Percentiles rank a stretch among this genome's conserved stretches.
These are phyloP conservation scores for Eriocheir sinensis DNA, from an alignment of 1,140 invertebrate genomes.

Conservation along the genomic window DNA sequence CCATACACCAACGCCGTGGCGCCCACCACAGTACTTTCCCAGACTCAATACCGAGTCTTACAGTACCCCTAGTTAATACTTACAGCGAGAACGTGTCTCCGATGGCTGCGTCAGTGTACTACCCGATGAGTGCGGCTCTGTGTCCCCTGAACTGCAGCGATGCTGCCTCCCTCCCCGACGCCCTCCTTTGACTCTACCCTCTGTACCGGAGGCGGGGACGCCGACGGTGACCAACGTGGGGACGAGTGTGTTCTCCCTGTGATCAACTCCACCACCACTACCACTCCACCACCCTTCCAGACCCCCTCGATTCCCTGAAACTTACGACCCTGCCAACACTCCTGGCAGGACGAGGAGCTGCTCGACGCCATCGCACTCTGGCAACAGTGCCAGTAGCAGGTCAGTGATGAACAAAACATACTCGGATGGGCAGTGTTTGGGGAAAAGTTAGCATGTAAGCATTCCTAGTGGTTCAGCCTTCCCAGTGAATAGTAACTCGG, in stretches of 20 bases:
- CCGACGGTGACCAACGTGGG: slow-evolving; percentile 48
- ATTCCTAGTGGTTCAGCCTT: too few species aligned
- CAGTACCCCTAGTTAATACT: slow-evolving; percentile 68
- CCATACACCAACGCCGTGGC: slow-evolving; percentile 70
- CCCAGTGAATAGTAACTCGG: too few species aligned
- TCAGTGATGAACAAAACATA: too few species aligned
- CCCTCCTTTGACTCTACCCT: slow-evolving; percentile 67
- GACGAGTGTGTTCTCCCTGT: slow-evolving; percentile 56
- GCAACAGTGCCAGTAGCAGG: slow-evolving; percentile 78
- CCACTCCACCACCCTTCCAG: slow-evolving; percentile 31
- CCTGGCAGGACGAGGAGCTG: slow-evolving; percentile 79
- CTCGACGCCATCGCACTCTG: slow-evolving; percentile 79
- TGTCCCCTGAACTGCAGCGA: slow-evolving; percentile 71
- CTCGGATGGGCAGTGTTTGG: too few species aligned
- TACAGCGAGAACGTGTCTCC: slow-evolving; percentile 70
- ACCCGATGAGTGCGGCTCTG: slow-evolving; percentile 63
- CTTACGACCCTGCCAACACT: slow-evolving; percentile 64
- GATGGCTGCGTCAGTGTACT: slow-evolving; percentile 69
- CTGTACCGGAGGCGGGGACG: slow-evolving; percentile 60
- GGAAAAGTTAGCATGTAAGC: too few species aligned
- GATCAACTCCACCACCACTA: slow-evolving; percentile 35
- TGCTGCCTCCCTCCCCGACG: slow-evolving; percentile 64
- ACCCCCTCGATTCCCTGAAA: slow-evolving; percentile 51
- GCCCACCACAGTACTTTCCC: slow-evolving; percentile 60
- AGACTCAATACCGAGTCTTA: slow-evolving; percentile 60